Evolutionary conservation across 2,888 invertebrate genomes (phyloP), one percentile per base, ranked within the genome.

Genomic region (Diarsia dahlii): DNA sequence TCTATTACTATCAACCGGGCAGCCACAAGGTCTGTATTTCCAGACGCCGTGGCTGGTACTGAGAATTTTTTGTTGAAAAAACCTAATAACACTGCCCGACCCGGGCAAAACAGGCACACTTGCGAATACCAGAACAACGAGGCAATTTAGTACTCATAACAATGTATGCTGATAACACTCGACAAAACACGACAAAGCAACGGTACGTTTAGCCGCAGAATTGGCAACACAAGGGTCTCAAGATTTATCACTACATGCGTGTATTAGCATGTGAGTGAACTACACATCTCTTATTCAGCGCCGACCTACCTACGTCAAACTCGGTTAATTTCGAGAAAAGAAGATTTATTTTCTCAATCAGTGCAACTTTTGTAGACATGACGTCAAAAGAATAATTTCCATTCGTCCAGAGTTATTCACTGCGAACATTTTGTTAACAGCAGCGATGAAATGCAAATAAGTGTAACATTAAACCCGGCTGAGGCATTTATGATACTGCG

Each of bases 341-440:
- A 75, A 71, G 63, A 60, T 67, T 71, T 72, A 72, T 74, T 69
- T 72, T 76, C 20, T n/a, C 52, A 73, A 73, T 73, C 70, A 80
- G 76, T 65, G 67, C 73, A 82, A 69, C 50, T 60, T 72, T 72
- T 70, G 62, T 68, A 39, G 39, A 39, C 8, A 65, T 80, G 82
- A 82, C 82, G 80, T 76, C 82, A 82, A 82, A 52, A 76, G 76
- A 79, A 82, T 82, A 74, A 82, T 82, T 76, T 80, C 18, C 65
- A 78, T 71, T 52, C 23, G 23, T 82, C 46, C n/a, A 71, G 62
- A 76, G 72, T 80, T 79, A 81, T 82, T 79, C 70, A 76, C 60
- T 54, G 73, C 50, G 56, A 68, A 66, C 73, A 18, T 71, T 71
- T 73, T 73, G 80, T 82, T 82, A 82, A 80, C 80, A 62, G 65